phyloP scores from a whole-genome alignment of 2,888 invertebrate species.

The Drosophila mettleri region DNA sequence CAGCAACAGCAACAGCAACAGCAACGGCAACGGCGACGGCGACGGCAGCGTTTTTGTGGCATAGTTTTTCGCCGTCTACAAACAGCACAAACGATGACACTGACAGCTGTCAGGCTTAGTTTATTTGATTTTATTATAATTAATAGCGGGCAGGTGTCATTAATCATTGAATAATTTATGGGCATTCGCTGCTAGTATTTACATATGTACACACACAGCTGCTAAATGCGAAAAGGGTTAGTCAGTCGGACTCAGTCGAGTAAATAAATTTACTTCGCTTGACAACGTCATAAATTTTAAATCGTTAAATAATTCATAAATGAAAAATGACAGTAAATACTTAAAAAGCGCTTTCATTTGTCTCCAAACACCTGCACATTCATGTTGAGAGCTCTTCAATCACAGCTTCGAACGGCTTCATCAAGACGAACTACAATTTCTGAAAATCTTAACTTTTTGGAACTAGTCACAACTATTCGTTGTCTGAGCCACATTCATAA shows the following conservation, averaged over 20 bases:
- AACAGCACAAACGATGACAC: conserved; percentile 72
- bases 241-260: conserved; percentile 11
- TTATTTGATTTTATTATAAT: conserved; percentile 84
- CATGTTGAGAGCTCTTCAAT: neutral
- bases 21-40: conserved; percentile 61
- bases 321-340: conserved; percentile 26
- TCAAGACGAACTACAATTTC: neutral
- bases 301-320: conserved; percentile 44
- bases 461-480: neutral
- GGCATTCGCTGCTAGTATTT: conserved; percentile 43
- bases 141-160: conserved; percentile 81
- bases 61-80: conserved; percentile 44
- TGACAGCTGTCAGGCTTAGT: conserved; percentile 83
- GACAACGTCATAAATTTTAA: conserved; percentile 59
- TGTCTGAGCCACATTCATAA: too few species aligned
- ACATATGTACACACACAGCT: conserved; percentile 27
- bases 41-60: conserved; percentile 59
- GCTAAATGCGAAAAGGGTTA: conserved; percentile 55
- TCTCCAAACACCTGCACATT: neutral
- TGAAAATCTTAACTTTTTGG: neutral
- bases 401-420: conserved; percentile 3
- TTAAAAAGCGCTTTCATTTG: conserved; percentile 16
- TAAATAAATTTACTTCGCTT: conserved; percentile 60
- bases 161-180: conserved; percentile 82
- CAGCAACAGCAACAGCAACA: conserved; percentile 66